Evolutionary conservation across 2,888 invertebrate genomes (phyloP).

Genomic region (Pantelozetes paolii): DNA sequence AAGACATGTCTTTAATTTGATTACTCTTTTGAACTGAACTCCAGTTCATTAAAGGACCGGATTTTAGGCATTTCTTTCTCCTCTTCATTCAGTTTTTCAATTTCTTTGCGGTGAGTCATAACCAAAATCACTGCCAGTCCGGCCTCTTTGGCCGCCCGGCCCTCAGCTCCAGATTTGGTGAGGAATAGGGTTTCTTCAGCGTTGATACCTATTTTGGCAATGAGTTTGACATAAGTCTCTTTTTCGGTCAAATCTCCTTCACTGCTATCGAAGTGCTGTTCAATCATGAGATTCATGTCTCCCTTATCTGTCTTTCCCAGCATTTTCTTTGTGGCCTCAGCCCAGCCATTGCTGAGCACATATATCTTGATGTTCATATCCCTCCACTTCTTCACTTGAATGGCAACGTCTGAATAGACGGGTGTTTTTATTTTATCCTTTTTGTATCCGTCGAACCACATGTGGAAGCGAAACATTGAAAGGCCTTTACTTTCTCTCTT

Average conservation of each 20-base stretch:
- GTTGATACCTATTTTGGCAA: neutral
- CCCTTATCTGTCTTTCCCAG: slow-evolving; percentile 37
- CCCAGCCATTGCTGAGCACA: slow-evolving; percentile 37
- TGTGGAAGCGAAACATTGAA: slow-evolving; percentile 35
- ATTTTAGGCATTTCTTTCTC: slow-evolving; percentile 37
- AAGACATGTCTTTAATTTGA: too few species aligned
- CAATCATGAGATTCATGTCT: slow-evolving; percentile 40
- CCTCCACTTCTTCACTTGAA: slow-evolving; percentile 39
- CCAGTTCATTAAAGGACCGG: slow-evolving; percentile 40
- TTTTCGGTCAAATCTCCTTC: slow-evolving; percentile 10
- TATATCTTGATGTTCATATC: slow-evolving; percentile 38
- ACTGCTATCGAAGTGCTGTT: slow-evolving; percentile 34
- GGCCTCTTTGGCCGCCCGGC: slow-evolving; percentile 30
- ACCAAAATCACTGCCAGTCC: slow-evolving; percentile 37
- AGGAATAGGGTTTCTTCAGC: slow-evolving; percentile 31
- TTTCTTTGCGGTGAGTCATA: slow-evolving; percentile 35
- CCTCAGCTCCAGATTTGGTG: slow-evolving; percentile 37
- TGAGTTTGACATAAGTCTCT: slow-evolving; percentile 18
- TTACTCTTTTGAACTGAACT: slow-evolving; percentile 28
- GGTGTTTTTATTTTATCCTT: slow-evolving; percentile 28
- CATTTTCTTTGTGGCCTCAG: slow-evolving; percentile 36
- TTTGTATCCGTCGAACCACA: slow-evolving; percentile 42
- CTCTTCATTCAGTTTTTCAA: slow-evolving; percentile 35
- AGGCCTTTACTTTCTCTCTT: slow-evolving; percentile 20
- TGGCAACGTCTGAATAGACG: slow-evolving; percentile 41